Evolutionary conservation across 2,113 vertebrate genomes (phyloP), one percentile per base, ranked within the genome.

Genomic region (Ammodramus savannarum): DNA sequence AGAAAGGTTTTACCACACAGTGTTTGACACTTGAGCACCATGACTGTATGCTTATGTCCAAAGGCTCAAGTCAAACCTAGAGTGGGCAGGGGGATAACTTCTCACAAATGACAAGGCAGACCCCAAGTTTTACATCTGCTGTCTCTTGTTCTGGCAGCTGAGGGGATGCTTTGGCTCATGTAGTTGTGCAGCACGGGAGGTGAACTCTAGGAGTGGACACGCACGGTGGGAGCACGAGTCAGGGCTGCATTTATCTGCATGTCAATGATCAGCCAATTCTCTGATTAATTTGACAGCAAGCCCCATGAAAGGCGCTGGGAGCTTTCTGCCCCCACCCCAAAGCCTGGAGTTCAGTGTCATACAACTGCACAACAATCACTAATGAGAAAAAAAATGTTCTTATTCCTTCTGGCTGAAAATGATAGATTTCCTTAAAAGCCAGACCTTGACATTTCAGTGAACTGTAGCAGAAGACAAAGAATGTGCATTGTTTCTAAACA

Each of bases 401-500:
- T 85, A 62, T 74, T 95, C 72, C 76, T 90, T 87, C 65, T 88
- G 51, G 23, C 65, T 90, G 80, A 94, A 92, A 90, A 90, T 90
- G 63, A 95, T 59, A 65, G 44, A 96, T 93, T 87, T 85, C 68
- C 78, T 85, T 94, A 85, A 76, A 90, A 91, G 75, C 63, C 58
- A 80, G 58, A 63, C 39, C 27, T 55, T 25, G 55, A 80, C 87
- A 91, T 91, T 95, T 91, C 72, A 69, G 80, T 69, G 87, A 87
- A 43, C 54, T 85, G 38, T 61, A 91, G 34, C 31, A 80, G 87
- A 91, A 77, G 67, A 90, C 63, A 39, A 95, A 91, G 87, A 93
- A 91, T 91, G 48, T 80, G 68, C 79, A 88, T 92, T 95, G 93
- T 93, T 94, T 93, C 82, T 91, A 91, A 96, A 87, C 78, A 94